Evolutionary conservation across 2,888 invertebrate species (phyloP).

Genomic region (Sceliomorpha sp.): DNA sequence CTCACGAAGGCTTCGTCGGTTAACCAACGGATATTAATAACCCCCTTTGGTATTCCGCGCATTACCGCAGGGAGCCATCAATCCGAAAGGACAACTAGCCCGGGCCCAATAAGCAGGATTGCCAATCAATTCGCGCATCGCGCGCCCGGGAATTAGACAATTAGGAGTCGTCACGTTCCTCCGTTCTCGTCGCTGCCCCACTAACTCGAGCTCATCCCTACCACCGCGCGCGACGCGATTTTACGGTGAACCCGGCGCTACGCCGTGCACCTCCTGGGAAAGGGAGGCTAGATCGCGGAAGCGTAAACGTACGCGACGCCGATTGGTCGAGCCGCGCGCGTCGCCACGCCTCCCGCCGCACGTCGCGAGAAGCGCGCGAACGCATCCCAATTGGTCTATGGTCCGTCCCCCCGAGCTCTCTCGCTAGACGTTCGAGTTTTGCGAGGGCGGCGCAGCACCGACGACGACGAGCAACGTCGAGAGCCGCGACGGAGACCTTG

Average conservation of each 20-base stretch:
- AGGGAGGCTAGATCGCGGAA: constrained; percentile 46
- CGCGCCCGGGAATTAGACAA: constrained; percentile 80
- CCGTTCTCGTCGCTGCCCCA: constrained; percentile 46
- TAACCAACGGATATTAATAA: constrained; percentile 60
- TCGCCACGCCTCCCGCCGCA: constrained; percentile 65
- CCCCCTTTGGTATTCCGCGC: constrained; percentile 19
- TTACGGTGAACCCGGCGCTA: constrained; percentile 35
- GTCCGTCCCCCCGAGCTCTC: constrained; percentile 62
- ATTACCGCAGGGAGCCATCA: constrained; percentile 35
- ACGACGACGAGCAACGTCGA: constrained; percentile 61
- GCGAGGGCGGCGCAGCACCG: constrained; percentile 73
- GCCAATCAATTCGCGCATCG: constrained; percentile 77
- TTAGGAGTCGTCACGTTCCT: constrained; percentile 80
- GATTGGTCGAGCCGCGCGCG: constrained; percentile 61
- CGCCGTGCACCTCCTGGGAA: constrained; percentile 43
- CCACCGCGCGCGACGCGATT: constrained; percentile 18
- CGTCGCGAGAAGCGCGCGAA: constrained; percentile 62
- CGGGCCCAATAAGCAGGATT: constrained; percentile 65
- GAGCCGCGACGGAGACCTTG: constrained; percentile 70
- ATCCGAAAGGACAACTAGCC: constrained; percentile 57
- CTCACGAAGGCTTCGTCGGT: constrained; percentile 27
- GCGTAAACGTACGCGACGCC: constrained; percentile 7
- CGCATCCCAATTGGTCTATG: constrained; percentile 58
- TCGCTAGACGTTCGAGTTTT: constrained; percentile 69
- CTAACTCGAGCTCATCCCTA: constrained; percentile 24